A percentile compares a stretch with the other conserved stretches of the same genome.
phyloP scores from a whole-genome alignment of 2,888 invertebrate species.

The Drosophila birchii region DNA sequence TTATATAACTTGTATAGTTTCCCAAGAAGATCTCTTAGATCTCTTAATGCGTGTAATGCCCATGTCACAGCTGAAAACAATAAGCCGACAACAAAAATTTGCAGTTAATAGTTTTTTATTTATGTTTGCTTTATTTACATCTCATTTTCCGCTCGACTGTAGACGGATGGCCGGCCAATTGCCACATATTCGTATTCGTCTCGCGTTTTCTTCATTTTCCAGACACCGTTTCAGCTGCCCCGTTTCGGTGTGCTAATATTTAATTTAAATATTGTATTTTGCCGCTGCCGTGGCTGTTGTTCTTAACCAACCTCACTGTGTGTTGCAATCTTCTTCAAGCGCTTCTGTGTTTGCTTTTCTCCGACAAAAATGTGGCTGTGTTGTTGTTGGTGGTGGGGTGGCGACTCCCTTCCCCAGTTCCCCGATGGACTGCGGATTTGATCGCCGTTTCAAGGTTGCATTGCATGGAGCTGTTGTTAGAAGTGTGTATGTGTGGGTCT shows the following conservation, averaged over 20 bases:
- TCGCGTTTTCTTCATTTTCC: slow-evolving; percentile 49
- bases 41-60: slow-evolving; percentile 43
- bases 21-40: neutral
- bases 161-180: slow-evolving; percentile 40
- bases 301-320: slow-evolving; percentile 74
- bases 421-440: slow-evolving; percentile 47
- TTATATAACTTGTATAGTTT: neutral
- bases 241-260: slow-evolving; percentile 72
- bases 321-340: slow-evolving; percentile 60
- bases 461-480: slow-evolving; percentile 38
- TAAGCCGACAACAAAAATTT: slow-evolving; percentile 39
- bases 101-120: slow-evolving; percentile 62
- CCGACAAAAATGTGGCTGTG: slow-evolving; percentile 28
- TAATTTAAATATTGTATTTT: slow-evolving; percentile 74
- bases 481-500: slow-evolving; percentile 46
- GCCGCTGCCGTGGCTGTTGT: slow-evolving; percentile 39
- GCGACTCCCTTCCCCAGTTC: slow-evolving; percentile 12
- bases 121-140: slow-evolving; percentile 38
- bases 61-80: slow-evolving; percentile 74
- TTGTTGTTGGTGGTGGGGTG: slow-evolving; percentile 9
- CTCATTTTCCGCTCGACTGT: slow-evolving; percentile 55
- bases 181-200: slow-evolving; percentile 54
- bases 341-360: slow-evolving; percentile 52
- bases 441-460: slow-evolving; percentile 64
- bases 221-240: slow-evolving; percentile 20